Base-by-base conservation (phyloP, 2,888 invertebrate genomes). In the Pegoplata infirma region DNA sequence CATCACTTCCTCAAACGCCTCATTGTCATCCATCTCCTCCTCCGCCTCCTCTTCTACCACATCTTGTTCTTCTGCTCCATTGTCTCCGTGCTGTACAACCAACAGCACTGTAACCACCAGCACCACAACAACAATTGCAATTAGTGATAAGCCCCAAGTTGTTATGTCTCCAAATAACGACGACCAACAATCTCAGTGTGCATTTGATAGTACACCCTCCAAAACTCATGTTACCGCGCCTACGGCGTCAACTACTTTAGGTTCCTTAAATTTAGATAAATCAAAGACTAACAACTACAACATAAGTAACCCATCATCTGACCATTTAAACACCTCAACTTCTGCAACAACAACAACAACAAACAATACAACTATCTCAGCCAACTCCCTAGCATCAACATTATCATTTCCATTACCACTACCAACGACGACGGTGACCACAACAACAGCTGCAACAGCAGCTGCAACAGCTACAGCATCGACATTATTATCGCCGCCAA, bases 251-350 rank as follows among this genome's bases (percentile, higher is more conserved):
- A 40, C 66, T 28, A 21, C 71, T 36, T 56, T 56, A 76, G 21
- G 63, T 63, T 75, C 69, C 75, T 58, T 68, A 73, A 53, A 68
- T 69, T 63, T 76, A 69, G 69, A 53, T 28, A 75, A 63, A 49
- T 58, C 68, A 68, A 55, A 68, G 28, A 63, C 61, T 75, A 67
- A 67, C 16, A 78, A 68, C 55, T 80, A 66, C 73, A 81, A 68
- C 51, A 81, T 46, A 23, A 59, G 59, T 25, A 64, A 76, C 14
- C 40, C 59, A 74, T 19, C 49, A n/a, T 40, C 17, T 21, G 49
- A 68, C 28, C 53, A 40, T 56, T 55, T 69, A 51, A 74, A 91
- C 91, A 28, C 87, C 90, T 77, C 87, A 55, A 36, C 64, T 66
- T 17, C 17, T 53, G 19, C 21, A 36, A 25, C 59, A 12, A 10